Conservation (phyloP, 2,888 invertebrate genomes). For the Leptarthrus brevirostris region DNA sequence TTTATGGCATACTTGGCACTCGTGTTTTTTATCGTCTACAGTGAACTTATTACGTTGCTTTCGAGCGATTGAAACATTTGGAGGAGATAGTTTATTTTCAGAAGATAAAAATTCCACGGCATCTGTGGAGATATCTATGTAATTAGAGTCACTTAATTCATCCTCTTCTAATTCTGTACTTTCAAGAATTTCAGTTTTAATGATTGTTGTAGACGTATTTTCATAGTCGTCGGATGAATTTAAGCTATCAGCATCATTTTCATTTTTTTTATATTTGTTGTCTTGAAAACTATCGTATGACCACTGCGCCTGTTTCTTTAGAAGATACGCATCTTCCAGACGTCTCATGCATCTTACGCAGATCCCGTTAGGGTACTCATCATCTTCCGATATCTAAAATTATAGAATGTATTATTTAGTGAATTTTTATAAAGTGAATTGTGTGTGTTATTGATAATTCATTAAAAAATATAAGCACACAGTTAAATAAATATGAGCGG, state of each 20-base stretch:
- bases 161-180: background rate
- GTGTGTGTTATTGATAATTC: no score
- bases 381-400: conserved; percentile 51
- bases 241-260: background rate
- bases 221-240: background rate
- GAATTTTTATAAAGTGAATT: no score
- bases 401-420: no score
- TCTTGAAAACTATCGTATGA: conserved; percentile 44
- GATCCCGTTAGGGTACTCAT: conserved; percentile 49
- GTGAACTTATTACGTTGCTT: background rate
- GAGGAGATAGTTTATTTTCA: background rate
- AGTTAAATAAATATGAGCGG: no score
- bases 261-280: conserved; percentile 7
- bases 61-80: background rate
- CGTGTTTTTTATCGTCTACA: conserved; percentile 39
- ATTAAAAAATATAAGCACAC: no score
- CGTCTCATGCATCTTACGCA: conserved; percentile 51
- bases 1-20: conserved; percentile 57
- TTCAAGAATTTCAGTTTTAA: background rate
- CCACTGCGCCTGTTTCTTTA: conserved; percentile 53
- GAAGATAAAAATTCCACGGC: background rate
- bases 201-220: background rate
- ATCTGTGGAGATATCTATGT: background rate
- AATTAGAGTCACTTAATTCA: conserved; percentile 1
- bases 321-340: conserved; percentile 52